A percentile compares a stretch with the other conserved stretches of the same genome.
Evolutionary conservation across 2,113 vertebrate genomes (phyloP).

Genomic region (Grammatotria lemairii): DNA sequence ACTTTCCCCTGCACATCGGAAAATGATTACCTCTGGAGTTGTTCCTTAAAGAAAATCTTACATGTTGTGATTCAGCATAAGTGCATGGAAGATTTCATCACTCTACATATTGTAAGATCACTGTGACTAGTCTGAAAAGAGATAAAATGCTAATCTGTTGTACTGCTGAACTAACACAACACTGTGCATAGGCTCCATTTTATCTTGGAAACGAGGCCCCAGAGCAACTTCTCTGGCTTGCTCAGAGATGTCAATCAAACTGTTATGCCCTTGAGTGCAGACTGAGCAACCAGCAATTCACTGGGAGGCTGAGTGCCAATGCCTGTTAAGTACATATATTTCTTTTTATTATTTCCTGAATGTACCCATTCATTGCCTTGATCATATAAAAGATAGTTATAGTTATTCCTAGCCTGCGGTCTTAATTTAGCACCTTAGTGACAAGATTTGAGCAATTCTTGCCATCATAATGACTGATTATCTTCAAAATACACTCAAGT

Average conservation of each 20-base stretch:
- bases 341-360: background rate
- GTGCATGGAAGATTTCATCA: slow-evolving; percentile 6
- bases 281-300: background rate
- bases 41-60: background rate
- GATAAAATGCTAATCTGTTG: slow-evolving; percentile 2
- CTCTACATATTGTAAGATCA: background rate
- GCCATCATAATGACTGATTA: background rate
- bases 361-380: background rate
- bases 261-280: background rate
- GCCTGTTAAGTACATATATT: background rate
- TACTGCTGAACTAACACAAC: background rate
- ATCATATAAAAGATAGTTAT: background rate
- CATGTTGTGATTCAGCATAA: background rate
- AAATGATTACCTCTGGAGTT: background rate
- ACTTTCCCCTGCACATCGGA: background rate
- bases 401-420: background rate
- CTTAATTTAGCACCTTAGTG: background rate
- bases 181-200: background rate
- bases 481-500: background rate
- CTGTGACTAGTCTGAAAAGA: background rate
- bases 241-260: slow-evolving; percentile 27
- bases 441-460: background rate
- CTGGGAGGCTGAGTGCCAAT: background rate
- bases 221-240: background rate
- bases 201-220: slow-evolving; percentile 16